Conservation (phyloP, 1,140 invertebrate species). For the Eulimnadia texana region DNA sequence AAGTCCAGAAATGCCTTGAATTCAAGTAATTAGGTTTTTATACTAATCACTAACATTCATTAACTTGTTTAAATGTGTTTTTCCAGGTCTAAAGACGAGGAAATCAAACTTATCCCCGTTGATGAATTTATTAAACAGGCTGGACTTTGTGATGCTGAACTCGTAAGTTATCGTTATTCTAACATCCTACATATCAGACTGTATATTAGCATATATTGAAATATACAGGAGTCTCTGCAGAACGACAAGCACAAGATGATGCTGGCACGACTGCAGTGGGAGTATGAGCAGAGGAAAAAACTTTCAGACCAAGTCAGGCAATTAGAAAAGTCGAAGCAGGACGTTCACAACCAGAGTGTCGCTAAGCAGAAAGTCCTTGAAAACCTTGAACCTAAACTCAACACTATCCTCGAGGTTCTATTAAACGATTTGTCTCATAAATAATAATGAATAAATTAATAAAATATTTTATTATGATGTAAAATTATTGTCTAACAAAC, state of each 20-base stretch:
- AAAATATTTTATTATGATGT: too few relatives aligned
- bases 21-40: conserved; percentile 49
- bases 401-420: conserved; percentile 47
- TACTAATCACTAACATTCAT: conserved; percentile 4
- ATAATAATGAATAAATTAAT: too few relatives aligned
- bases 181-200: conserved; percentile 22
- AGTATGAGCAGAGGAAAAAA: conserved; percentile 74
- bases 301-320: conserved; percentile 58
- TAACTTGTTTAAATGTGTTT: neutral
- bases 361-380: conserved; percentile 64
- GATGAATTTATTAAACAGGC: conserved; percentile 75
- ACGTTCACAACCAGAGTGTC: conserved; percentile 55
- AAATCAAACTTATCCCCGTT: conserved; percentile 69
- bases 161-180: conserved; percentile 37
- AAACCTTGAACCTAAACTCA: conserved; percentile 63
- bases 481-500: too few relatives aligned
- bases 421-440: neutral
- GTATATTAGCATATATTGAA: conserved; percentile 45
- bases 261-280: conserved; percentile 78
- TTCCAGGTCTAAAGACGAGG: conserved; percentile 78
- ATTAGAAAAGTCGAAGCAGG: conserved; percentile 58
- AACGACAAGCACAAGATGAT: conserved; percentile 60
- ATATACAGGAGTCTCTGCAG: too few relatives aligned
- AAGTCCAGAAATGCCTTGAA: conserved; percentile 83
- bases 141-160: conserved; percentile 49